Percentiles rank a stretch among this genome's conserved stretches.
These are phyloP conservation scores for Brachyalestes nurse DNA, from an alignment of 2,797 vertebrate species.

Conservation along the genomic window DNA sequence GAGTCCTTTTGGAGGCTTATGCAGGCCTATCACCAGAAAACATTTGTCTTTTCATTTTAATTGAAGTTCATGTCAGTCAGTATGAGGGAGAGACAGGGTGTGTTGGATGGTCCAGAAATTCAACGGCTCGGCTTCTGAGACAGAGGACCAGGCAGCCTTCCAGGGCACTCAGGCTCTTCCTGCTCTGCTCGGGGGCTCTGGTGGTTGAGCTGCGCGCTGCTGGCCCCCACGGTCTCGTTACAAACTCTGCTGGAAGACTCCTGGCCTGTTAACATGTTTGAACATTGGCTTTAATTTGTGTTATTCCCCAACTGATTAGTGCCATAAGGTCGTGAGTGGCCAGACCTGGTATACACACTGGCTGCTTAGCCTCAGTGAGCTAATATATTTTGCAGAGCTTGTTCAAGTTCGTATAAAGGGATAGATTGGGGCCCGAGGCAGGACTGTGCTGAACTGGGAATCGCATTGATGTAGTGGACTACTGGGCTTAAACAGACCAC, in stretches of 20 bases:
- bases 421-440: constrained; percentile 2
- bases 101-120: not conserved
- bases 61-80: not conserved
- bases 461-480: not conserved
- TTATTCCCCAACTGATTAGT: constrained; percentile 11
- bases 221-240: constrained; percentile 25
- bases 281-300: constrained; percentile 33
- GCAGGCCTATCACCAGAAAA: not conserved
- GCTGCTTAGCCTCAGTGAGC: constrained; percentile 1
- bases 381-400: constrained; percentile 4
- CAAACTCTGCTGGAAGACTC: constrained; percentile 5
- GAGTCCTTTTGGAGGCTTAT: not conserved
- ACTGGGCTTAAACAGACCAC: not conserved
- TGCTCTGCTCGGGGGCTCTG: constrained; percentile 2
- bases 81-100: not conserved
- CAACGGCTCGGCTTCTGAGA: not conserved
- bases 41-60: not conserved
- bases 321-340: not conserved
- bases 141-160: not conserved
- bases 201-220: not conserved
- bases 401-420: constrained; percentile 19
- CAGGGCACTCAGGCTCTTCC: not conserved
- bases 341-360: constrained; percentile 11
- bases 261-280: constrained; percentile 2
- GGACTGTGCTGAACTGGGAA: constrained; percentile 15